Base-by-base conservation (phyloP, 2,797 vertebrate genomes). In the Huso huso region DNA sequence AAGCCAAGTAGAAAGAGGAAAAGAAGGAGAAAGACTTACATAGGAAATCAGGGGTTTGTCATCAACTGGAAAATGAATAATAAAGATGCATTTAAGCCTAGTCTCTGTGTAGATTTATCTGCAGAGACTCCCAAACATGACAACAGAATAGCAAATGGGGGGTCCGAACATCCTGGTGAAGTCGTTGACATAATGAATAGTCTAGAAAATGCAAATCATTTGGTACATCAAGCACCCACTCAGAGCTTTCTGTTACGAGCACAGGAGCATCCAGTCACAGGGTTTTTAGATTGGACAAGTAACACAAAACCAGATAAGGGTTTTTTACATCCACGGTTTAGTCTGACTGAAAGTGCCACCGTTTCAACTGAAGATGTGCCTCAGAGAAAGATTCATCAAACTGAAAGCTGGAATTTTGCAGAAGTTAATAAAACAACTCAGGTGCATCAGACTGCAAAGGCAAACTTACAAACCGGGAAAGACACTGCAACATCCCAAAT, bases 1-100 rank as follows among this genome's bases (percentile, higher is more conserved):
- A 82, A 79, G 18, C 75, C 76, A 2, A 83, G 76, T 66, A 82
- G 75, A 7, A 87, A 75, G 67, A 78, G 74, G 64, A 91, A 88
- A 74, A 69, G 63, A 57, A 82, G 77, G 68, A 88, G 79, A 69
- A 82, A 77, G 74, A 79, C 61, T 51, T 52, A 60, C 13, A 48
- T 37, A 37, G n/a, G 11, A n/a, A 55, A 65, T 23, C 70, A 62
- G 50, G 57, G 9, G 1, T 11, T 53, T 50, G 37, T 61, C 53
- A 55, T 18, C 23, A 58, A 51, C 62, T 57, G 15, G 48, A 65
- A 70, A 51, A n/a, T 48, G 10, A 37, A 15, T 4, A 8, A 23
- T 60, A 48, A 48, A 61, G 60, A 67, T 6, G 64, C 60, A 48
- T 51, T 18, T 13, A 50, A 23, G 53, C 58, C 48, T 7, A 51